phyloP scores from a whole-genome alignment of 2,113 vertebrate species.

The Semnornis frantzii region DNA sequence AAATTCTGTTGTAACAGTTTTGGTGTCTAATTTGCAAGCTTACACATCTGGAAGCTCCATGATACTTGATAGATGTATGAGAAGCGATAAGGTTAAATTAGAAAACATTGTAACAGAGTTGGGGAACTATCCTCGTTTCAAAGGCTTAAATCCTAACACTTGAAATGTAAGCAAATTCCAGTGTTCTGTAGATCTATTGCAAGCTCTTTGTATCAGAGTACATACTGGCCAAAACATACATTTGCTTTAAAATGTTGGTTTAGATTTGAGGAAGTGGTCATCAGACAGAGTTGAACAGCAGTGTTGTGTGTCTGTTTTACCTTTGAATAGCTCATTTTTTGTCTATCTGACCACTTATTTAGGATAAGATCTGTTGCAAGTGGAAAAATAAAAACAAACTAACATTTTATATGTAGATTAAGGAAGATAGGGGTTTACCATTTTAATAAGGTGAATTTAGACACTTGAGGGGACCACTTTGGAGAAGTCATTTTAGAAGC shows the following conservation, averaged over 20 bases:
- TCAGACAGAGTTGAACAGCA: neutral
- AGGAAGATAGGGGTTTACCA: neutral
- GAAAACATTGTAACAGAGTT: neutral
- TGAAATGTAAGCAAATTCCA: neutral
- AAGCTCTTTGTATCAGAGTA: neutral
- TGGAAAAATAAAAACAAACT: neutral
- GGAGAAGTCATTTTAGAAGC: neutral
- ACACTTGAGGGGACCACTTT: neutral
- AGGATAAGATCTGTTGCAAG: neutral
- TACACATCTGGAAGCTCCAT: neutral
- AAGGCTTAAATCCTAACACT: neutral
- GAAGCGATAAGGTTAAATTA: neutral
- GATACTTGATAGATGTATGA: neutral
- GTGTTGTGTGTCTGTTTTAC: neutral
- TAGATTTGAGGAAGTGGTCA: neutral
- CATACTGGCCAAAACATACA: rapidly evolving
- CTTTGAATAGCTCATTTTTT: neutral
- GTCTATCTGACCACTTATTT: neutral
- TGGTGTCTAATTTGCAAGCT: neutral
- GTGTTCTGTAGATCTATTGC: neutral
- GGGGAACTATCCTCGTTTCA: neutral
- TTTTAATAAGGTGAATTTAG: constrained; percentile 25
- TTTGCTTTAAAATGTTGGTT: neutral
- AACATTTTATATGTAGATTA: constrained; percentile 14
- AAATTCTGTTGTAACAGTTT: neutral